A percentile compares a stretch with the other conserved stretches of the same genome.
Conservation (phyloP, 2,888 invertebrate genomes). For the Acrocyrtus sp. region DNA sequence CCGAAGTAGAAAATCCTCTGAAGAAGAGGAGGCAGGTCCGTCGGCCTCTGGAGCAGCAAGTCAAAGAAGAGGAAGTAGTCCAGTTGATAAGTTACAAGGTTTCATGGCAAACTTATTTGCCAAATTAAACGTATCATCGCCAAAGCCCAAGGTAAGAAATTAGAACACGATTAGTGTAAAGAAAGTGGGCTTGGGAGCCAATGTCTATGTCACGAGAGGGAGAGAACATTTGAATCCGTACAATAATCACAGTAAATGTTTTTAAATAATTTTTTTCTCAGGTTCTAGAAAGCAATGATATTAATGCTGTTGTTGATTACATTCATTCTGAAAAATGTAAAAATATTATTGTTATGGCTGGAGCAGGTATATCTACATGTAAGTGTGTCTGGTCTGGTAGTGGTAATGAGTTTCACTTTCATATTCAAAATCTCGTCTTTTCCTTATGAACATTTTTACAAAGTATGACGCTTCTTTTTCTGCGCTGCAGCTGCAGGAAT, state of each 20-base stretch:
- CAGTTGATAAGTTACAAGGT: conserved; percentile 39
- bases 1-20: conserved; percentile 27
- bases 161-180: background rate
- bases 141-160: conserved; percentile 48
- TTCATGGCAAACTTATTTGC: conserved; percentile 53
- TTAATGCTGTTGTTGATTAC: conserved; percentile 83
- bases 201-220: background rate
- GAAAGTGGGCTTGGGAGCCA: background rate
- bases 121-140: conserved; percentile 48
- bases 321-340: conserved; percentile 81
- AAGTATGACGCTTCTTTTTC: too few relatives aligned
- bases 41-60: conserved; percentile 26
- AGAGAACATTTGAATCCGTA: background rate
- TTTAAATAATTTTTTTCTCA: conserved; percentile 63
- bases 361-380: conserved; percentile 97
- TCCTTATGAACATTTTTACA: conserved; percentile 67
- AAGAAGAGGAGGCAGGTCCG: conserved; percentile 17
- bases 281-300: conserved; percentile 76
- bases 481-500: conserved; percentile 93
- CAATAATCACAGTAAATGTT: background rate
- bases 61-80: conserved; percentile 36
- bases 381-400: conserved; percentile 66
- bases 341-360: conserved; percentile 92
- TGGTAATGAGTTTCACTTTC: background rate
- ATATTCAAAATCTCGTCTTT: conserved; percentile 37